phyloP scores from a whole-genome alignment of 2,113 vertebrate genomes.

The Erythrocercus mccallii region DNA sequence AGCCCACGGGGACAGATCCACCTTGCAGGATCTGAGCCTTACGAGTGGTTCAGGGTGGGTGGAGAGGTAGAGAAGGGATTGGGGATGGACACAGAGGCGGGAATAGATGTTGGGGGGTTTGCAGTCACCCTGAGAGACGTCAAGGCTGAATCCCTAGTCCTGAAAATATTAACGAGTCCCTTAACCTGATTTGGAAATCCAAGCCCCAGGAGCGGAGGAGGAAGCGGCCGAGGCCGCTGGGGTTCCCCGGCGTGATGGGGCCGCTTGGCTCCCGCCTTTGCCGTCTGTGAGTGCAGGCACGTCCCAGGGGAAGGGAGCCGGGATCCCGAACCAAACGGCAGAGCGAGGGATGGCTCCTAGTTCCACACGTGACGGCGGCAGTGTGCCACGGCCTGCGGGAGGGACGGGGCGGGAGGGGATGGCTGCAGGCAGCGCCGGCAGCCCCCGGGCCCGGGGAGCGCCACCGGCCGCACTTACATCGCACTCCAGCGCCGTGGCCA shows the following conservation, averaged over 20 bases:
- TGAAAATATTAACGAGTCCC: not conserved
- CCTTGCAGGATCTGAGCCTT: not conserved
- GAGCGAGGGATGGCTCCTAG: conserved; percentile 45
- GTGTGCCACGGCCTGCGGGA: conserved; percentile 82
- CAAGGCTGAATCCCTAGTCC: not conserved
- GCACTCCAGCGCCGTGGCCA: conserved; percentile 82
- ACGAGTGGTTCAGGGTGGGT: not conserved
- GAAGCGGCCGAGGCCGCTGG: not conserved
- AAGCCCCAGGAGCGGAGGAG: not conserved
- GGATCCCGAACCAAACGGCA: not conserved
- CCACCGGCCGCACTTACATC: conserved; percentile 72
- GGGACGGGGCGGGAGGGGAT: not conserved
- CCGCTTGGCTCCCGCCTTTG: not conserved
- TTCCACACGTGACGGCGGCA: conserved; percentile 90
- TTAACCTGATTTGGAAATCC: conserved; percentile 38
- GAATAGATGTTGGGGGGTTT: not conserved
- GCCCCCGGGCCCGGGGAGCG: accelerated
- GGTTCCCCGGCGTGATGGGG: not conserved
- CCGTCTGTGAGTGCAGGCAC: not conserved
- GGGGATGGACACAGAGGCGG: not conserved
- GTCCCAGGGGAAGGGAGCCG: not conserved
- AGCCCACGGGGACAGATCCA: not conserved
- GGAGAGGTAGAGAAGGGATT: not conserved
- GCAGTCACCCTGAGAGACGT: not conserved
- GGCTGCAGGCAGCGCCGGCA: too few relatives aligned